Conservation (phyloP, 2,113 vertebrate genomes). For the Strigops habroptila region DNA sequence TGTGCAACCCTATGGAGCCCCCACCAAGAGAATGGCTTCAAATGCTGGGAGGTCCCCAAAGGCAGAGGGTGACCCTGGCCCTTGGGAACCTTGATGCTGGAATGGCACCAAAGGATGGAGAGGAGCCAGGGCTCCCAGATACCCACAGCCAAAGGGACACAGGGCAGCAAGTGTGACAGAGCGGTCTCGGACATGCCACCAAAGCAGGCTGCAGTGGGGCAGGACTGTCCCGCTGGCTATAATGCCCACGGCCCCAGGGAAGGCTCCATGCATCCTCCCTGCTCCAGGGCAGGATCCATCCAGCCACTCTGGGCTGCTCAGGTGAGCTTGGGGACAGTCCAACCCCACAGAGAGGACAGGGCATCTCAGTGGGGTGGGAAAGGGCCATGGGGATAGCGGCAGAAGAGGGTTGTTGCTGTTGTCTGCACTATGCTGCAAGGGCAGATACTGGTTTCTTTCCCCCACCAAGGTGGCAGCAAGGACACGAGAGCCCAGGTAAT, state of each 20-base stretch:
- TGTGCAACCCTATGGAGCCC: background rate
- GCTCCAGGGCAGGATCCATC: background rate
- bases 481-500: rapidly evolving
- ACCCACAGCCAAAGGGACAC: background rate
- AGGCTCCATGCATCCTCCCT: background rate
- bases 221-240: background rate
- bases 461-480: background rate
- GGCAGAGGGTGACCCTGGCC: background rate
- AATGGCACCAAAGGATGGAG: background rate
- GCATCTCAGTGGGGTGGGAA: background rate
- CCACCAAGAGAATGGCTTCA: background rate
- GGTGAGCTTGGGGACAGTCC: background rate
- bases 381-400: rapidly evolving
- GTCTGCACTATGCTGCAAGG: background rate
- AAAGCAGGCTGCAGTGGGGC: no score
- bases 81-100: background rate
- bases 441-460: background rate
- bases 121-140: background rate
- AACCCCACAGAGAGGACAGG: rapidly evolving
- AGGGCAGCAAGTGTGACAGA: background rate
- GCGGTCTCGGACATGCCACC: rapidly evolving
- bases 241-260: rapidly evolving
- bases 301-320: rapidly evolving
- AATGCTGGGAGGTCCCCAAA: background rate
- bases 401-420: background rate